Evolutionary conservation across 2,113 vertebrate genomes (phyloP).

Genomic region (Ariopsis seemanni): DNA sequence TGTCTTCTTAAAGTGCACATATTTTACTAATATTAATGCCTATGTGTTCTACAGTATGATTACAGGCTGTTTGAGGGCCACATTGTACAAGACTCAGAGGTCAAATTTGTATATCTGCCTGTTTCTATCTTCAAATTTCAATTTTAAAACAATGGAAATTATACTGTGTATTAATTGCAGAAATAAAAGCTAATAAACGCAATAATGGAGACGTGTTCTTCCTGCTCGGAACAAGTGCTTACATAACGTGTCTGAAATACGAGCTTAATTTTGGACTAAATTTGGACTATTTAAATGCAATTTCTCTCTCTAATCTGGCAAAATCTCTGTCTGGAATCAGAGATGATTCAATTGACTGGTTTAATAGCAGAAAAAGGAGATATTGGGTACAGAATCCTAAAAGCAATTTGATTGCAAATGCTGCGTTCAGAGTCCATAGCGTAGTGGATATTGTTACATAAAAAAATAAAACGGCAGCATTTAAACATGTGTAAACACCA

Average conservation of each 20-base stretch:
- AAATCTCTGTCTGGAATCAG: background rate
- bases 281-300: background rate
- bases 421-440: background rate
- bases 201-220: background rate
- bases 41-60: slow-evolving; percentile 48
- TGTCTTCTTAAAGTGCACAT: slow-evolving; percentile 57
- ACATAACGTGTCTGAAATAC: background rate
- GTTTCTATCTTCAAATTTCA: slow-evolving; percentile 49
- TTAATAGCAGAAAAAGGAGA: background rate
- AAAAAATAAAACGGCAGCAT: no score
- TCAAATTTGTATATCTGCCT: slow-evolving; percentile 49
- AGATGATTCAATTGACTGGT: background rate
- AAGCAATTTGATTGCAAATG: no score
- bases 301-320: background rate
- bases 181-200: slow-evolving; percentile 43
- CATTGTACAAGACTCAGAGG: slow-evolving; percentile 36
- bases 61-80: slow-evolving; percentile 40
- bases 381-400: background rate
- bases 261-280: background rate
- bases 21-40: slow-evolving; percentile 53
- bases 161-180: slow-evolving; percentile 38
- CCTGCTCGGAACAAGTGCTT: background rate
- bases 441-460: background rate
- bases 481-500: no score
- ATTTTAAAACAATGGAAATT: slow-evolving; percentile 24